A percentile compares a stretch with the other conserved stretches of the same genome.
Conservation (phyloP, 1,140 invertebrate genomes). For the Harlomillsia oculata region DNA sequence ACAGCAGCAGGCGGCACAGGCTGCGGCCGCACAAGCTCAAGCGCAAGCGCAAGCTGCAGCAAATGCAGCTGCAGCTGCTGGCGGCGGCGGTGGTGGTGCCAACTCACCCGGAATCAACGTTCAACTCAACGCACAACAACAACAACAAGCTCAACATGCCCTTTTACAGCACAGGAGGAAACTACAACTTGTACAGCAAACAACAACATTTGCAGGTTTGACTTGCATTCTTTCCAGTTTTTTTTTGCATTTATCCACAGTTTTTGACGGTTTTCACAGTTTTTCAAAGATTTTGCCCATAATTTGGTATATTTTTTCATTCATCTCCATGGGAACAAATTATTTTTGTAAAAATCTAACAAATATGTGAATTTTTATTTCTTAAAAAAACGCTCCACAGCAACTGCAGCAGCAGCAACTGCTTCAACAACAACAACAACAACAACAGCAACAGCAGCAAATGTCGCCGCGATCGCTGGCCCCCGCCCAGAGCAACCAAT, state of each 20-base stretch:
- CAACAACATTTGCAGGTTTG: not conserved
- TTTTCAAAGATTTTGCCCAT: too few relatives aligned
- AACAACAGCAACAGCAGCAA: slow-evolving; percentile 44
- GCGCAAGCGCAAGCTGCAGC: slow-evolving; percentile 7
- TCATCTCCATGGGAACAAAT: too few relatives aligned
- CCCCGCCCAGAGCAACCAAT: slow-evolving; percentile 22
- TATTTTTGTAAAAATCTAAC: too few relatives aligned
- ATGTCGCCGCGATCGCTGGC: slow-evolving; percentile 11
- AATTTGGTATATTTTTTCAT: too few relatives aligned
- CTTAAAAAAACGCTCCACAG: too few relatives aligned
- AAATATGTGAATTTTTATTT: too few relatives aligned
- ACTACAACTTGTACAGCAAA: not conserved
- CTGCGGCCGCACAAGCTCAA: not conserved
- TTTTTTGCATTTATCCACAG: too few relatives aligned
- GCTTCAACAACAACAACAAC: slow-evolving; percentile 45
- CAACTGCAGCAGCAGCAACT: too few relatives aligned
- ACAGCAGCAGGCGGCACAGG: not conserved
- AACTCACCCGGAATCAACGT: slow-evolving; percentile 37
- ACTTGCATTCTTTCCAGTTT: not conserved
- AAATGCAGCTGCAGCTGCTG: slow-evolving; percentile 15
- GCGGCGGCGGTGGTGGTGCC: slow-evolving; percentile 28
- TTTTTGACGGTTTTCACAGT: too few relatives aligned
- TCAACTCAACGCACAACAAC: too few relatives aligned
- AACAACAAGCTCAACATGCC: slow-evolving; percentile 6
- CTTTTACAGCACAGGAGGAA: too few relatives aligned